These are phyloP conservation scores for Holotrichia oblita DNA, from an alignment of 1,140 invertebrate genomes.

Conservation along the genomic window DNA sequence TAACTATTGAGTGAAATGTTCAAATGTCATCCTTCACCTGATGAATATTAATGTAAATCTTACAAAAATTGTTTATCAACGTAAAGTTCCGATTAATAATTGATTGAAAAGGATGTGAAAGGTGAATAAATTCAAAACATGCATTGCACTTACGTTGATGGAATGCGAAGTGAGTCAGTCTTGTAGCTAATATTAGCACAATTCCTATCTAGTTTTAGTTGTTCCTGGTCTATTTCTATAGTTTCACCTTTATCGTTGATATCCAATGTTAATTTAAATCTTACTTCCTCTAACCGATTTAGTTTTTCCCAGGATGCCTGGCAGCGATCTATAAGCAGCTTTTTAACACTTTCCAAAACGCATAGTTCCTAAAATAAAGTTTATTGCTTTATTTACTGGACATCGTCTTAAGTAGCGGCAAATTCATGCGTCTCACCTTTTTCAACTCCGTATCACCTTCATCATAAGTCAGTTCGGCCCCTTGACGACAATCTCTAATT, in stretches of 20 bases:
- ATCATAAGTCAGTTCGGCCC: conserved; percentile 85
- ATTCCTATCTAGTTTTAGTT: conserved; percentile 76
- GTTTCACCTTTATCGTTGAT: conserved; percentile 82
- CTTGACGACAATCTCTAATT: conserved; percentile 79
- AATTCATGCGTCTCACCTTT: conserved; percentile 73
- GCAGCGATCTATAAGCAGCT: conserved; percentile 74
- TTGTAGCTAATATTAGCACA: conserved; percentile 84
- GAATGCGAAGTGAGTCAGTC: conserved; percentile 76
- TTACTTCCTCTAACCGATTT: conserved; percentile 80
- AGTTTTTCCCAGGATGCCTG: conserved; percentile 86
- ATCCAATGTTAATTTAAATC: conserved; percentile 78
- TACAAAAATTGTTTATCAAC: not conserved
- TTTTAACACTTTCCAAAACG: conserved; percentile 78
- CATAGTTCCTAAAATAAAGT: conserved; percentile 71
- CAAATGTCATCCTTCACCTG: not conserved
- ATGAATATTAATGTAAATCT: not conserved
- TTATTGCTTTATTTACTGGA: conserved; percentile 38
- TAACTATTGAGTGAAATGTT: not conserved
- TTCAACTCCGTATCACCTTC: conserved; percentile 83
- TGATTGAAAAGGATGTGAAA: no score
- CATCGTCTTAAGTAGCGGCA: no score
- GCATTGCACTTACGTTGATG: conserved; percentile 69
- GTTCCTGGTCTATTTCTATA: conserved; percentile 80
- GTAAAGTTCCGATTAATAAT: no score
- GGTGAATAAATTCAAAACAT: not conserved